Percentiles rank a stretch among this genome's conserved stretches.
Evolutionary conservation across 2,888 invertebrate genomes (phyloP).

Genomic region (Leucoma salicis): DNA sequence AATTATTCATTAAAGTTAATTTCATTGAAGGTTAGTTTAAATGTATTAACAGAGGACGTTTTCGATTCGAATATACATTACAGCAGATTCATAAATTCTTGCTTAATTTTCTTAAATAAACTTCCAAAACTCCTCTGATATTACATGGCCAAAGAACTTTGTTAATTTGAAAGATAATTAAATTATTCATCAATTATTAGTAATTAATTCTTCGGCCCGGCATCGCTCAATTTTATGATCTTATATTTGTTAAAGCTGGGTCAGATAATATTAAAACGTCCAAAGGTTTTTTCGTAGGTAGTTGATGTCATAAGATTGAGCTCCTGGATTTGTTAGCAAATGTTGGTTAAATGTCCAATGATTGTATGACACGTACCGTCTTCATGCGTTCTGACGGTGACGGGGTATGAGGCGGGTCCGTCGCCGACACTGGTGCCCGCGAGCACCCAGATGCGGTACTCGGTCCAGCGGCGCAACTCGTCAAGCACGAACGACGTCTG

Average conservation of each 20-base stretch:
- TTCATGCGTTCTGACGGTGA: constrained; percentile 97
- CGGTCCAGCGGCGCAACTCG: constrained; percentile 96
- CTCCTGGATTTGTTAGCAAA: constrained; percentile 14
- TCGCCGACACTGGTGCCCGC: constrained; percentile 98
- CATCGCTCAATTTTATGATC: constrained; percentile 58
- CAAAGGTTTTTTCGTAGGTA: constrained; percentile 8
- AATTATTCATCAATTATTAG: constrained; percentile 44
- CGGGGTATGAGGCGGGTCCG: constrained; percentile 95
- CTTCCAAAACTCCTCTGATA: constrained; percentile 47
- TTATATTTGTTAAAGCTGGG: constrained; percentile 29
- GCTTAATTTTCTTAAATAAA: constrained; percentile 23
- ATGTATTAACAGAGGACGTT: constrained; percentile 40
- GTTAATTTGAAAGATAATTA: constrained; percentile 46
- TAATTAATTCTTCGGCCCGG: constrained; percentile 46
- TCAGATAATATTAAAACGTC: constrained; percentile 24
- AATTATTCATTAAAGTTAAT: constrained; percentile 30
- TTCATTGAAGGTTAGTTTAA: constrained; percentile 13
- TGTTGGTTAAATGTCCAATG: constrained; percentile 14
- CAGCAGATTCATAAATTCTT: constrained; percentile 16
- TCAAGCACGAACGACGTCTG: constrained; percentile 91
- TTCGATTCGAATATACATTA: constrained; percentile 13
- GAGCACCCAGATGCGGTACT: constrained; percentile 97
- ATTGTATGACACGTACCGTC: constrained; percentile 93
- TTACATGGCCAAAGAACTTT: constrained; percentile 55
- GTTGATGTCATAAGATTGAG: constrained; percentile 48